Base-by-base conservation (phyloP, 2,888 invertebrate species). In the Lottia scabra region DNA sequence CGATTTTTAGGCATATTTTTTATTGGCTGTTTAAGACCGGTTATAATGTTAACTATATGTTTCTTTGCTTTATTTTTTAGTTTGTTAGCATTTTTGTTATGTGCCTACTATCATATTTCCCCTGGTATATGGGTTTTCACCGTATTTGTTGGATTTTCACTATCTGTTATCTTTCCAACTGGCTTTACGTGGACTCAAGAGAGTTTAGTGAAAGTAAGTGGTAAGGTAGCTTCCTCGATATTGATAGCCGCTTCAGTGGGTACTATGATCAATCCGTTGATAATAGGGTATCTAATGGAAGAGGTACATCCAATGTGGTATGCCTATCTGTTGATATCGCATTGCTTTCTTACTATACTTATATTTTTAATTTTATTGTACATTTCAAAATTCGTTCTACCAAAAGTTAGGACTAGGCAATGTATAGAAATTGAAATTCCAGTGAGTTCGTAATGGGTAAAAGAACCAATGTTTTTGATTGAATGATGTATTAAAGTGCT, bases 91-190 rank as follows among this genome's bases (percentile, higher is more conserved):
- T 65, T 70, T 48, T 19, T 74, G 12, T 19, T 73, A 15, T 66
- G 67, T 67, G 63, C 76, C 80, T 12, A 74, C 84, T 43, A 77
- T 85, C 16, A 70, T 80, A 16, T 70, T 12, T 15, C 6, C 15
- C 15, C 46, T 6, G 72, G 72, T 15, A 63, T 75, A 8, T 89
- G 88, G 87, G 68, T 87, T 12, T 85, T 85, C 10, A 81, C 87
- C 15, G 83, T 83, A 10, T 63, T 87, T 2, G 76, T 89, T 10
- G 90, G 89, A 0, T 71, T 87, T 15, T 87, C 89, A 5, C 82
- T 90, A 80, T 86, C 89, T 0, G 87, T 88, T 6, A 85, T 90
- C 13, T 89, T 90, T 71, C 89, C 90, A 8, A 83, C 89, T 5
- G 86, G 87, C 8, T 83, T 90, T 46, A 80, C 87, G 5, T 90